Conservation (phyloP, 2,113 vertebrate genomes). For the Datnioides undecimradiatus region DNA sequence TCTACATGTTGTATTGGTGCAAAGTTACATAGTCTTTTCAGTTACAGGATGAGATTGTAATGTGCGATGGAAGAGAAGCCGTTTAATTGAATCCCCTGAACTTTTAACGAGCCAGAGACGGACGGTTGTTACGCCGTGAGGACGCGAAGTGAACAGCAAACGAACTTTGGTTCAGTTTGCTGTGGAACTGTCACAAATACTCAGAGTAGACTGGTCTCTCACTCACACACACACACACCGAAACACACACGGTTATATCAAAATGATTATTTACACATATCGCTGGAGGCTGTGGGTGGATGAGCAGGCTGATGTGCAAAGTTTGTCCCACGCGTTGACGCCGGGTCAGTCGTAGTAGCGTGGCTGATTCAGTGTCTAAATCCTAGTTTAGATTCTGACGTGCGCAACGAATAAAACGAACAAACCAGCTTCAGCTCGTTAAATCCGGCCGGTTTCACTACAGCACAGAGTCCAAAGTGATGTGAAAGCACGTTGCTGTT, state of each 20-base stretch:
- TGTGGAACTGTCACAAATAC: too few species aligned
- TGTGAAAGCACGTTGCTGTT: constrained; percentile 14
- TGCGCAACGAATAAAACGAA: constrained; percentile 23
- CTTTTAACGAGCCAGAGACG: too few species aligned
- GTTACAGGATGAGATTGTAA: background rate
- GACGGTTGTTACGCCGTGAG: too few species aligned
- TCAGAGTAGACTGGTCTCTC: too few species aligned
- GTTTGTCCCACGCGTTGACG: too few species aligned
- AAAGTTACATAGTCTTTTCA: constrained; percentile 8
- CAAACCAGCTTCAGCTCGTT: constrained; percentile 30
- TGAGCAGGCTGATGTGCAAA: constrained; percentile 48
- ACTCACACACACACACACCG: too few species aligned
- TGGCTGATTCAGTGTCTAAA: background rate
- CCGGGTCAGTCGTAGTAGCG: too few species aligned
- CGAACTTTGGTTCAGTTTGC: too few species aligned
- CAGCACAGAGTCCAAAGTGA: background rate
- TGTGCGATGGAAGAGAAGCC: too few species aligned
- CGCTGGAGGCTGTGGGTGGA: constrained; percentile 12
- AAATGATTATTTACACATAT: constrained; percentile 47
- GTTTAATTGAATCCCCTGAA: too few species aligned
- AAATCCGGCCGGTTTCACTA: constrained; percentile 13
- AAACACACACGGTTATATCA: constrained; percentile 13
- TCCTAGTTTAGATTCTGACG: background rate
- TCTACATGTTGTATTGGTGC: constrained; percentile 5
- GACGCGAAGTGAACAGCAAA: too few species aligned